Conservation (phyloP, 2,888 invertebrate genomes). For the Archips crataeganus region DNA sequence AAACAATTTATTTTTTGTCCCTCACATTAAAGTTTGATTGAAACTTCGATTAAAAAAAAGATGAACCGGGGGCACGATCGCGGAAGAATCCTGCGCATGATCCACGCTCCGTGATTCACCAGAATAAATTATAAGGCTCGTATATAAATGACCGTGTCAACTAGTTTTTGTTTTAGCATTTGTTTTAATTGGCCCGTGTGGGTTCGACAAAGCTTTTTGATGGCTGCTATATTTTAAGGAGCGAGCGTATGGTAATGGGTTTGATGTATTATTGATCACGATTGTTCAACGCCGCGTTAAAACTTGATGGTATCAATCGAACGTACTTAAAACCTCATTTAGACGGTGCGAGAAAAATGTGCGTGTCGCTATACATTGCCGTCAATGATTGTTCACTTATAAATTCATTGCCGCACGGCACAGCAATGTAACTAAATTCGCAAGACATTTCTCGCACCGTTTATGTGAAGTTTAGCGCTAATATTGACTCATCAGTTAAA, state of each 20-base stretch:
- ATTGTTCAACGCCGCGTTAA: slow-evolving; percentile 36
- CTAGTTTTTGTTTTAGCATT: slow-evolving; percentile 57
- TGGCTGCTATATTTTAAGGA: slow-evolving; percentile 17
- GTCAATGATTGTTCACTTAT: no score
- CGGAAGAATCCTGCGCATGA: slow-evolving; percentile 73
- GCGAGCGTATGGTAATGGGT: slow-evolving; percentile 25
- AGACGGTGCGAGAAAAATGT: no score
- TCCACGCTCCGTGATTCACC: slow-evolving; percentile 53
- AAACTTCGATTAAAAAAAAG: slow-evolving; percentile 50
- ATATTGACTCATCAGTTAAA: slow-evolving; percentile 8
- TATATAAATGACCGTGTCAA: slow-evolving; percentile 57
- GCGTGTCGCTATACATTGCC: no score
- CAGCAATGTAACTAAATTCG: no score
- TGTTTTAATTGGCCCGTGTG: slow-evolving; percentile 48
- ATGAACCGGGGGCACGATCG: slow-evolving; percentile 64
- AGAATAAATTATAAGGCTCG: slow-evolving; percentile 46
- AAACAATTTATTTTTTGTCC: slow-evolving; percentile 42
- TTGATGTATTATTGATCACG: slow-evolving; percentile 49
- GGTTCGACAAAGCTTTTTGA: slow-evolving; percentile 25
- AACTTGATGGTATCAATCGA: background rate
- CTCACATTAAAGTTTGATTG: slow-evolving; percentile 54
- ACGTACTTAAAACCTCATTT: background rate
- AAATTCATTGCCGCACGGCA: no score
- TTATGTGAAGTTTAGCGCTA: no score
- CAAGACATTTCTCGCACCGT: no score